These are phyloP conservation scores for Crotalus tigris DNA, from an alignment of 2,113 vertebrate species.

Conservation along the genomic window DNA sequence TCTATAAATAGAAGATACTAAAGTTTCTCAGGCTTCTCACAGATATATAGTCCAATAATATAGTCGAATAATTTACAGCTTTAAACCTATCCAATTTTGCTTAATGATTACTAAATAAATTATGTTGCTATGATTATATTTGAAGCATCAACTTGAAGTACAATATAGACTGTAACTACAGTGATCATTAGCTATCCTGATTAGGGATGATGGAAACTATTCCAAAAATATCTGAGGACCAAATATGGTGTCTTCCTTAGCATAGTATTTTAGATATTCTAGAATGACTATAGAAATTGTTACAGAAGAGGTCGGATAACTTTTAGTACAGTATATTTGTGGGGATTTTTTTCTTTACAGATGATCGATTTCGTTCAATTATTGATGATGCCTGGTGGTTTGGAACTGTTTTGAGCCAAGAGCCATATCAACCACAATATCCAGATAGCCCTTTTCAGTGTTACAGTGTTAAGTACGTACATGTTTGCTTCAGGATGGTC, in stretches of 20 bases:
- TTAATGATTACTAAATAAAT: not conserved
- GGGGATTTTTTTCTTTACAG: slow-evolving; percentile 61
- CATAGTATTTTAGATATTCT: not conserved
- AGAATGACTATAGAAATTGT: not conserved
- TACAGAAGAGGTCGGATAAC: not conserved
- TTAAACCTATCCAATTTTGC: not conserved
- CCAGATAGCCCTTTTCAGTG: slow-evolving; percentile 97
- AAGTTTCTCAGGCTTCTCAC: not conserved
- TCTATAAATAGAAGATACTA: not conserved
- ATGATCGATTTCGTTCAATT: slow-evolving; percentile 90
- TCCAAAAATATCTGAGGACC: not conserved
- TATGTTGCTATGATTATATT: not conserved
- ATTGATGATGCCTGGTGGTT: slow-evolving; percentile 99
- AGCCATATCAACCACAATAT: slow-evolving; percentile 89
- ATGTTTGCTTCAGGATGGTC: not conserved
- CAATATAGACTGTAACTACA: not conserved
- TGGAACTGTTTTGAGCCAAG: slow-evolving; percentile 91
- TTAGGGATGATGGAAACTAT: not conserved
- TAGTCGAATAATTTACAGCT: not conserved
- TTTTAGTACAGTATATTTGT: not conserved
- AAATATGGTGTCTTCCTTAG: not conserved
- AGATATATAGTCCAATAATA: not conserved
- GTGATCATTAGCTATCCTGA: not conserved
- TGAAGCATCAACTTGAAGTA: not conserved
- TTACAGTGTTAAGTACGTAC: slow-evolving; percentile 89